Evolutionary conservation across 2,888 invertebrate species (phyloP).

Genomic region (Nomada fucata): DNA sequence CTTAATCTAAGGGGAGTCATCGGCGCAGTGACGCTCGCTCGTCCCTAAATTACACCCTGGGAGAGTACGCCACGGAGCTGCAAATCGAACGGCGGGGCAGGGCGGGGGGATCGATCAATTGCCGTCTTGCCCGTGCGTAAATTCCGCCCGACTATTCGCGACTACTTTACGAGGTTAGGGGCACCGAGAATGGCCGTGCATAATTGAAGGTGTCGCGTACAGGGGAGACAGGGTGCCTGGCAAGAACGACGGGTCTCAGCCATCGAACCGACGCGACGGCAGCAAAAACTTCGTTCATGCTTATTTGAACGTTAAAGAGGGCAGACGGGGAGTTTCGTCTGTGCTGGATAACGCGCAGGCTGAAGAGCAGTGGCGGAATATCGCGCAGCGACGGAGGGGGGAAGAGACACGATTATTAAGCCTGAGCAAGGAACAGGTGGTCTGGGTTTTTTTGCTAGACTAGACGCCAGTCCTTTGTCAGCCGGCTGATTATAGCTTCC

Average conservation of each 20-base stretch:
- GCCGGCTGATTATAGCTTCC: conserved; percentile 20
- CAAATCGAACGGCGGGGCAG: background rate
- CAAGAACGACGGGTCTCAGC: background rate
- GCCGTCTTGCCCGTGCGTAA: background rate
- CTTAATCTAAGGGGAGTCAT: conserved; percentile 47
- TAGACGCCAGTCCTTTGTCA: conserved; percentile 33
- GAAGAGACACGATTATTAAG: conserved; percentile 55
- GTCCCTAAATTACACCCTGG: conserved; percentile 14
- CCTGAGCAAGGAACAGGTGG: conserved; percentile 34
- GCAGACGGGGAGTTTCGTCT: conserved; percentile 21
- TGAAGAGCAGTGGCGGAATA: conserved; percentile 17
- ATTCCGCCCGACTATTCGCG: background rate
- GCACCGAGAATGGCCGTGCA: background rate
- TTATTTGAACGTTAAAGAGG: conserved; percentile 24
- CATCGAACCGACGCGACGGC: background rate
- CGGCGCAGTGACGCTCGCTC: conserved; percentile 14
- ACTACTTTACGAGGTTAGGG: background rate
- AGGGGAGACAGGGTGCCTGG: background rate
- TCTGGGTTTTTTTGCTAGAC: conserved; percentile 37
- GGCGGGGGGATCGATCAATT: conserved; percentile 2
- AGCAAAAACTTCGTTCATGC: conserved; percentile 33
- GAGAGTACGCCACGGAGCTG: conserved; percentile 11
- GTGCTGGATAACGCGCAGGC: conserved; percentile 1
- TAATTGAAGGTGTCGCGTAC: conserved; percentile 10
- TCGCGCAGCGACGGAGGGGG: background rate